phyloP scores from a whole-genome alignment of 2,113 vertebrate genomes.

The Atherinomorus stipes region DNA sequence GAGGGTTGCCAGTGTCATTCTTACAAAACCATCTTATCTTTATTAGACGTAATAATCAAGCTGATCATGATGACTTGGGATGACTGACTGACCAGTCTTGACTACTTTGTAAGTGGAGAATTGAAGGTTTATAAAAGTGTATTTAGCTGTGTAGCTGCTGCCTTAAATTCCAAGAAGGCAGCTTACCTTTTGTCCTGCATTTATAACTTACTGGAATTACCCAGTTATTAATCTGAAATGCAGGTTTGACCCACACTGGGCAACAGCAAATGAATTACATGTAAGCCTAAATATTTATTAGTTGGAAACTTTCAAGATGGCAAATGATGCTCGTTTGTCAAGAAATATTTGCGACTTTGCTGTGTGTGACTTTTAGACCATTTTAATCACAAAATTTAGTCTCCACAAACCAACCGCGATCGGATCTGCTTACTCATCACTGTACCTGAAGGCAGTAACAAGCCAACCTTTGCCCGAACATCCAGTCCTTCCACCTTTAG shows the following conservation, averaged over 20 bases:
- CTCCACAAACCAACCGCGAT: not conserved
- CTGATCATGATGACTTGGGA: not conserved
- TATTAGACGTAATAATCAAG: slow-evolving; percentile 6
- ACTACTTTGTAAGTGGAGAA: slow-evolving; percentile 28
- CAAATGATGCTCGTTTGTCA: not conserved
- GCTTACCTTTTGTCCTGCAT: no score
- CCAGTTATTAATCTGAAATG: not conserved
- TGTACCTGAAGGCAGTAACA: not conserved
- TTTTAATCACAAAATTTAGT: not conserved
- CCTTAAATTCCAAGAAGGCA: not conserved
- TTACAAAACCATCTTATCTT: not conserved
- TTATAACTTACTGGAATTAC: not conserved
- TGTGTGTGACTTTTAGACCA: no score
- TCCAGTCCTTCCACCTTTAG: slow-evolving; percentile 9
- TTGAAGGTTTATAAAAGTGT: slow-evolving; percentile 19
- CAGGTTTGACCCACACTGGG: not conserved
- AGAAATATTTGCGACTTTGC: not conserved
- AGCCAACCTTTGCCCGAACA: slow-evolving; percentile 1
- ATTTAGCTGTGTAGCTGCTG: not conserved
- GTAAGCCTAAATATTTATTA: not conserved
- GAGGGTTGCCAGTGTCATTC: not conserved
- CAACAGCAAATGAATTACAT: not conserved
- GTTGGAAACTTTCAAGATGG: not conserved
- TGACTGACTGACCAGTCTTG: not conserved
- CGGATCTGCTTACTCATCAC: not conserved